Conservation (phyloP, 2,113 vertebrate species). For the Lutjanus erythropterus region DNA sequence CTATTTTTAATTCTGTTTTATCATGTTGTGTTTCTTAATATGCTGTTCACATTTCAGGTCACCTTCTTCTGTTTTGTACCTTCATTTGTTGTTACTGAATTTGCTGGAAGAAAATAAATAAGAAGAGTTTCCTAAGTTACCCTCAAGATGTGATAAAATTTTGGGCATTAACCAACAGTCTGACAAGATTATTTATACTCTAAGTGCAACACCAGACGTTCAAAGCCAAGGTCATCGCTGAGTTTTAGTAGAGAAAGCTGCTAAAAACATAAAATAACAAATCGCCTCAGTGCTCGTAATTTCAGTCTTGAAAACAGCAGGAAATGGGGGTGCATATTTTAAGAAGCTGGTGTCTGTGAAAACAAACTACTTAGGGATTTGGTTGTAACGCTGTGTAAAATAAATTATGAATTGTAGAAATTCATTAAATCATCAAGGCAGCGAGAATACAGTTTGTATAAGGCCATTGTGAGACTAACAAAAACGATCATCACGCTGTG, state of each 20-base stretch:
- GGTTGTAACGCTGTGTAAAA: not conserved
- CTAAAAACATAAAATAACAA: slow-evolving; percentile 43
- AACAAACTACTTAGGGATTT: slow-evolving; percentile 2
- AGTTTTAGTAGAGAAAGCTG: slow-evolving; percentile 24
- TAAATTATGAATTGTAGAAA: not conserved
- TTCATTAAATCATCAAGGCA: not conserved
- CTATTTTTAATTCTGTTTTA: not conserved
- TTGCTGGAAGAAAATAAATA: slow-evolving; percentile 3
- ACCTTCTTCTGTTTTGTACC: not conserved
- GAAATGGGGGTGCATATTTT: slow-evolving; percentile 21
- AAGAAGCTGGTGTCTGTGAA: slow-evolving; percentile 4
- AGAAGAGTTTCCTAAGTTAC: slow-evolving; percentile 15
- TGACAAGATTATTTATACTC: slow-evolving; percentile 55
- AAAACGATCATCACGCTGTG: not conserved
- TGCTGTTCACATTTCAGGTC: not conserved
- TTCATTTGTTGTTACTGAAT: slow-evolving; percentile 3
- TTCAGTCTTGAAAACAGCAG: slow-evolving; percentile 36
- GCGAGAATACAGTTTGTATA: not conserved
- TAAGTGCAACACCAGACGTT: slow-evolving; percentile 42
- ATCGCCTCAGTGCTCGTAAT: slow-evolving; percentile 13
- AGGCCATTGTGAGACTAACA: not conserved
- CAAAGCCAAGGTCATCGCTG: slow-evolving; percentile 27
- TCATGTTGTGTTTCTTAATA: not conserved
- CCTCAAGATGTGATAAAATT: slow-evolving; percentile 29
- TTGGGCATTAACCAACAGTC: slow-evolving; percentile 34